phyloP scores from a whole-genome alignment of 2,797 vertebrate genomes.

The Vespertilio murinus region DNA sequence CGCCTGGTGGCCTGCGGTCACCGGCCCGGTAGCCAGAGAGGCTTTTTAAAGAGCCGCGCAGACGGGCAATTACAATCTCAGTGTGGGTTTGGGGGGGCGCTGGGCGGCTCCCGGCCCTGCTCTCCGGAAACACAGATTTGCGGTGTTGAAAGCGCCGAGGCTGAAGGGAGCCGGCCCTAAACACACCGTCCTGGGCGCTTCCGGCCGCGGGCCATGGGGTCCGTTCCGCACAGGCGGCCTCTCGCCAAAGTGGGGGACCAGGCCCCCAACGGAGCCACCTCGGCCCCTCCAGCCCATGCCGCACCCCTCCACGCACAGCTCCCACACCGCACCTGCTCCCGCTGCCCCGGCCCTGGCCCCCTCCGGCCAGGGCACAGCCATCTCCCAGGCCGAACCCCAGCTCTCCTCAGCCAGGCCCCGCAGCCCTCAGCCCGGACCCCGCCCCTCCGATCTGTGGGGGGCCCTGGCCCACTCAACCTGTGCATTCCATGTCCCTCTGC shows the following conservation, averaged over 20 bases:
- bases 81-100: background rate
- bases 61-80: slow-evolving; percentile 57
- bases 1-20: slow-evolving; percentile 75
- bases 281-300: background rate
- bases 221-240: background rate
- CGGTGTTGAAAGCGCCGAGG: slow-evolving; percentile 23
- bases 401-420: background rate
- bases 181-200: slow-evolving; percentile 38
- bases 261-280: background rate
- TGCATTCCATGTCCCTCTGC: background rate
- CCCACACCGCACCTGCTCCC: background rate
- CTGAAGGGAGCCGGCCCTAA: slow-evolving; percentile 22
- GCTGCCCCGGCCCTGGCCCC: background rate
- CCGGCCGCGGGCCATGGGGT: background rate
- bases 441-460: too few species aligned
- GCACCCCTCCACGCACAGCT: background rate
- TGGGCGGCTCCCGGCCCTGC: background rate
- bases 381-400: background rate
- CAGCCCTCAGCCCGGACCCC: background rate
- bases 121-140: slow-evolving; percentile 72
- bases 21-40: slow-evolving; percentile 64
- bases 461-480: too few species aligned
- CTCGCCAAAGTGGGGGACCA: background rate
- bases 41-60: slow-evolving; percentile 53
- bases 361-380: background rate